These are phyloP conservation scores for Pitangus sulphuratus DNA, from an alignment of 2,797 vertebrate genomes.

Conservation along the genomic window DNA sequence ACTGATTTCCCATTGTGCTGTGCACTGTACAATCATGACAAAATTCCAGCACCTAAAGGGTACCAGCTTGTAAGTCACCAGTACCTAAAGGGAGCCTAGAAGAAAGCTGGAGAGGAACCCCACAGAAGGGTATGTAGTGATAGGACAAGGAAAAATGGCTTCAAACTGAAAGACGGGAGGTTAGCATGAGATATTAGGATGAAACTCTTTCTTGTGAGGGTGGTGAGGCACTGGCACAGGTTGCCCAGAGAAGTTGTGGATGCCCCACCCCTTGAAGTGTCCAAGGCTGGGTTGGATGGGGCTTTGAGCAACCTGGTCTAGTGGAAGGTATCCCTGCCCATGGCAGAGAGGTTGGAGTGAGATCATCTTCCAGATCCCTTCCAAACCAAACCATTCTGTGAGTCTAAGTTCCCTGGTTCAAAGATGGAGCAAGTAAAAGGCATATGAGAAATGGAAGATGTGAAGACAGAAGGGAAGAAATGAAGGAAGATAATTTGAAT, in stretches of 20 bases:
- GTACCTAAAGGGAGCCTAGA: not conserved
- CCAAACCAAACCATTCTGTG: not conserved
- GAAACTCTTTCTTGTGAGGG: not conserved
- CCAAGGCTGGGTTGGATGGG: not conserved
- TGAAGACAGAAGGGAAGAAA: not conserved
- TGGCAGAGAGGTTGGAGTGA: not conserved
- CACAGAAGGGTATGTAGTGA: not conserved
- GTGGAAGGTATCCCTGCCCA: not conserved
- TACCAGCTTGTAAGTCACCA: not conserved
- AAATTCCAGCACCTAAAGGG: not conserved
- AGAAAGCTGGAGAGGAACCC: not conserved
- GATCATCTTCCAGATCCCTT: not conserved
- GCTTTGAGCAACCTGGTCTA: not conserved
- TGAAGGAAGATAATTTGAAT: not conserved
- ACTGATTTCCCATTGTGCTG: not conserved
- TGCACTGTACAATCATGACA: not conserved
- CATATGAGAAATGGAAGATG: not conserved
- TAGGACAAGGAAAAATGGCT: not conserved
- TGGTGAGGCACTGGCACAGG: not conserved
- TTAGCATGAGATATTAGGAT: not conserved
- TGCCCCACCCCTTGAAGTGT: not conserved
- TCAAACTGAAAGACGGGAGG: not conserved
- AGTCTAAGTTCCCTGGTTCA: not conserved
- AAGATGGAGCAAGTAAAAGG: not conserved
- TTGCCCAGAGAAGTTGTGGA: not conserved